Evolutionary conservation across 2,113 vertebrate species (phyloP), one percentile per base, ranked within the genome.

Genomic region (Misgurnus anguillicaudatus): DNA sequence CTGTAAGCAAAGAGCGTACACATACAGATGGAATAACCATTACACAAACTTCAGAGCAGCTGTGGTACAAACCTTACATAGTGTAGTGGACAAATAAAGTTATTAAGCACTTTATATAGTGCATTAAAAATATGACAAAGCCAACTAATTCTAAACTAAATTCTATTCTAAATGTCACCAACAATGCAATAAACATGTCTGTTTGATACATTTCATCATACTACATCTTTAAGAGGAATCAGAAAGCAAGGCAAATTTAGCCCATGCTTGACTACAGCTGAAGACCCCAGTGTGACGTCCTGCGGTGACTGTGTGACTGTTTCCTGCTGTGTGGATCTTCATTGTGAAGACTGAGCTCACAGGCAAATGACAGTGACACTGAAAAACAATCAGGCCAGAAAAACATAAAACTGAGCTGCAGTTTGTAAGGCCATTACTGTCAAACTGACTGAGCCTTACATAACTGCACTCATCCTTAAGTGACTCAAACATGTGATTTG

Each of bases 291-390:
- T 62, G 21, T 74, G 71, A 5, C 57, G 5, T 48, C 57, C 38
- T 74, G 76, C 82, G 74, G 78, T 55, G 57, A 72, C 82, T 84
- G 81, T 78, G 68, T 77, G 65, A 80, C 75, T 5, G 67, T 7
- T 1, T 76, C 83, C 82, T 66, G 84, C 85, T 87, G 88, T 1
- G 85, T 85, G 80, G 81, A 77, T 88, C 87, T 88, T 83, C 73
- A 55, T 63, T 81, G 76, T 67, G 78, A 86, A 80, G 77, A 86
- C 78, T 61, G 58, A 72, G 64, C 82, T 90, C 81, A 83, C 79
- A 41, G 82, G 85, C 42, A 82, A 81, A 69, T 70, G 86, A 85
- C 77, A 83, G 75, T 74, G 71, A 74, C 55, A 31, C 57, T 47
- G 71, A 57, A 47, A 74, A 74, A 74, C 71, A 74, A 31, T 47